A percentile compares a stretch with the other conserved stretches of the same genome.
Conservation (phyloP, 2,797 vertebrate genomes). For the Lutjanus campechanus region DNA sequence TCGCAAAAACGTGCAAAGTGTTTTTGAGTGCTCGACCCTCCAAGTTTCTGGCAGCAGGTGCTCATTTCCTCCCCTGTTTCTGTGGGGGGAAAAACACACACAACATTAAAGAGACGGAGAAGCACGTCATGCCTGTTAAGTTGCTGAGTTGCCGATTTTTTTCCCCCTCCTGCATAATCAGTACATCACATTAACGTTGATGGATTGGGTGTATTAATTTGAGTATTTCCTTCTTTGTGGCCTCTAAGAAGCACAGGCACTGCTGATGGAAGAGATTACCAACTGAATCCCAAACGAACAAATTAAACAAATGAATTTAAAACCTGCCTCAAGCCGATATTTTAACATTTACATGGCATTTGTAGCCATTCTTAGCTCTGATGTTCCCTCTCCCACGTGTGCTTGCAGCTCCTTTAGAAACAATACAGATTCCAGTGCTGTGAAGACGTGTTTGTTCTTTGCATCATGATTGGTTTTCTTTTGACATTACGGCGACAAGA, state of each 20-base stretch:
- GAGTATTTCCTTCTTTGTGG: slow-evolving; percentile 15
- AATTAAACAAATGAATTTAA: slow-evolving; percentile 14
- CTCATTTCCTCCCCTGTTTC: slow-evolving; percentile 25
- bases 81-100: not conserved
- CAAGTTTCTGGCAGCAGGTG: slow-evolving; percentile 30
- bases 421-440: slow-evolving; percentile 1
- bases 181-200: slow-evolving; percentile 42
- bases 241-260: slow-evolving; percentile 37
- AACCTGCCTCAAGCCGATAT: not conserved
- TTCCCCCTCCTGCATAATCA: slow-evolving; percentile 44
- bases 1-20: slow-evolving; percentile 52
- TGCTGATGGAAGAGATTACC: slow-evolving; percentile 50
- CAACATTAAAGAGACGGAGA: slow-evolving; percentile 6
- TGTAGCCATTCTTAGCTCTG: not conserved
- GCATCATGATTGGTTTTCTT: slow-evolving; percentile 37
- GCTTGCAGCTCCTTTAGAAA: not conserved
- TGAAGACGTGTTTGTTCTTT: slow-evolving; percentile 22
- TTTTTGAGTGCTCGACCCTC: slow-evolving; percentile 48
- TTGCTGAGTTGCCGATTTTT: slow-evolving; percentile 45
- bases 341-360: slow-evolving; percentile 14
- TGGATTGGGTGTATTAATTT: slow-evolving; percentile 34
- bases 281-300: not conserved
- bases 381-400: not conserved
- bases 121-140: slow-evolving; percentile 21
- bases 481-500: slow-evolving; percentile 6